A percentile compares a stretch with the other conserved stretches of the same genome.
Conservation (phyloP, 2,797 vertebrate genomes). For the Lacerta agilis region DNA sequence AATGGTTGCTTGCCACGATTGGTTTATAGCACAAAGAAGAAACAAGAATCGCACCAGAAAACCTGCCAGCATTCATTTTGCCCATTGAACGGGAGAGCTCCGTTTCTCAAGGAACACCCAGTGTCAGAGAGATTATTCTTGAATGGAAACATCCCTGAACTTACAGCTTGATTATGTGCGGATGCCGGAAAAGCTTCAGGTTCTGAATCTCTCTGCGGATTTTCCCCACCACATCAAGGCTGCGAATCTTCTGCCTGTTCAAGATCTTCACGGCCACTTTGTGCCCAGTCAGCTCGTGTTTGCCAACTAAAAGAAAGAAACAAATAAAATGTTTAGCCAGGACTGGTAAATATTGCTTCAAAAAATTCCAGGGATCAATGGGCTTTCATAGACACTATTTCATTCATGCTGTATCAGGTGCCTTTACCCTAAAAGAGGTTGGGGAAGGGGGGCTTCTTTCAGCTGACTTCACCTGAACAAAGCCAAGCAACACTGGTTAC, state of each 20-base stretch:
- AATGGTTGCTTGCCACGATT: background rate
- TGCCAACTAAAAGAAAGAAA: constrained; percentile 84
- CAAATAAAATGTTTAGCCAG: constrained; percentile 9
- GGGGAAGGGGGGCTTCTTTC: background rate
- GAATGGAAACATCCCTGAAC: constrained; percentile 62
- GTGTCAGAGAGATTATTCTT: background rate
- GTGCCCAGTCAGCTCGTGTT: constrained; percentile 96
- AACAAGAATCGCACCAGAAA: constrained; percentile 3
- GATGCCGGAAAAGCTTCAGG: constrained; percentile 98
- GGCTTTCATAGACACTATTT: background rate
- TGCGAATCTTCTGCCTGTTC: constrained; percentile 98
- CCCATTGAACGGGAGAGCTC: background rate
- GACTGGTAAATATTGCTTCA: background rate
- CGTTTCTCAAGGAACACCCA: background rate
- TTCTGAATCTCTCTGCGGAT: constrained; percentile 98
- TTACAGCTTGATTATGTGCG: constrained; percentile 99
- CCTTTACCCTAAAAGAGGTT: background rate
- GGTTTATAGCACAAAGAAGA: background rate
- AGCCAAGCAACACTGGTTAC: background rate
- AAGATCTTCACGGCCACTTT: constrained; percentile 99
- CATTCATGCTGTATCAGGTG: background rate
- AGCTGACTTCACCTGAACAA: background rate
- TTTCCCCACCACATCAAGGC: constrained; percentile 98
- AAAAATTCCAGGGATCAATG: background rate
- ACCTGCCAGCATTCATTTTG: constrained; percentile 18